These are phyloP conservation scores for Pardosa pseudoannulata DNA, from an alignment of 2,888 invertebrate species.

Conservation along the genomic window DNA sequence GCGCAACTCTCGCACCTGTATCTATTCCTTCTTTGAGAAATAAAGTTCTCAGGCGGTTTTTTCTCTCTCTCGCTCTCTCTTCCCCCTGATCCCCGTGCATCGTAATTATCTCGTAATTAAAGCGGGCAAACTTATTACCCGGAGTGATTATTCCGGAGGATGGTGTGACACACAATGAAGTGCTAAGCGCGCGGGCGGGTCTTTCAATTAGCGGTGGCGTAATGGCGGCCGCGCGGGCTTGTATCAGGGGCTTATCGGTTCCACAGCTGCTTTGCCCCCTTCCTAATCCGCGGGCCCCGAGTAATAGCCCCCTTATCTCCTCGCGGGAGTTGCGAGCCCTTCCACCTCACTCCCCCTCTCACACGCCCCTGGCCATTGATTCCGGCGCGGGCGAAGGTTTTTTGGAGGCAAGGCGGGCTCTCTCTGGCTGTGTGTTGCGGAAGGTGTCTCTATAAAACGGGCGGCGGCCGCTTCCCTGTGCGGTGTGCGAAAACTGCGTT, in stretches of 20 bases:
- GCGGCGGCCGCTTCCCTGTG: constrained; percentile 25
- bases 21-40: constrained; percentile 50
- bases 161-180: constrained; percentile 55
- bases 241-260: constrained; percentile 63
- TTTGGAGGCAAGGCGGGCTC: constrained; percentile 28
- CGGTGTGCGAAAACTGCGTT: constrained; percentile 37
- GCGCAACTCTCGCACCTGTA: constrained; percentile 40
- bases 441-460: constrained; percentile 70
- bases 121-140: constrained; percentile 38
- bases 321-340: constrained; percentile 35
- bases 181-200: constrained; percentile 28
- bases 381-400: constrained; percentile 36
- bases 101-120: constrained; percentile 50
- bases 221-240: constrained; percentile 66
- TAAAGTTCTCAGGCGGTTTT: constrained; percentile 61
- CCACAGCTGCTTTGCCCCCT: constrained; percentile 65
- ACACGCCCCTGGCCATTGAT: constrained; percentile 3
- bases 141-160: constrained; percentile 28
- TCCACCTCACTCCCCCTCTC: not conserved
- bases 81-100: not conserved
- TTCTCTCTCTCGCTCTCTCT: too few relatives aligned
- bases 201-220: constrained; percentile 71
- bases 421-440: constrained; percentile 15
- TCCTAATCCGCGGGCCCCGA: constrained; percentile 44
- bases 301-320: constrained; percentile 65